Conservation (phyloP, 2,888 invertebrate species). For the Thera britannica region DNA sequence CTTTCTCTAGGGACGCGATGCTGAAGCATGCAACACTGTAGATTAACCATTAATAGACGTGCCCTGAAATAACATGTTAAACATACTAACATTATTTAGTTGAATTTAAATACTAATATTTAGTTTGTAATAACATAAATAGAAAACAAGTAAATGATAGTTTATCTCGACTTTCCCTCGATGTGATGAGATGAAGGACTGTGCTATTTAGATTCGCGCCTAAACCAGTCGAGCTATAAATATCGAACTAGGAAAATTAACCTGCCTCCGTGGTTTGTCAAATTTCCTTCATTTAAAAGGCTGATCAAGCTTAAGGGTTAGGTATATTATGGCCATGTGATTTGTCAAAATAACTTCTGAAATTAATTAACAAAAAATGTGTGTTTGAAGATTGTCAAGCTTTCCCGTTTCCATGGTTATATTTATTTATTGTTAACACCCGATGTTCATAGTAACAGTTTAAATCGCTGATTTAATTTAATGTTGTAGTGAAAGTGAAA, state of each 20-base stretch:
- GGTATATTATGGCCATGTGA: not conserved
- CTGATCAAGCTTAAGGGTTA: not conserved
- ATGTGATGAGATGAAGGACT: not conserved
- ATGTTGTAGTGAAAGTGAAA: constrained; percentile 20
- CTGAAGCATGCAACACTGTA: not conserved
- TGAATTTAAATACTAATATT: constrained; percentile 20
- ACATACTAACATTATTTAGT: constrained; percentile 25
- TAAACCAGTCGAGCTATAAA: constrained; percentile 3
- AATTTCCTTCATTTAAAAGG: not conserved
- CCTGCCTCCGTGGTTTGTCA: not conserved
- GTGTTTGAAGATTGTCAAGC: constrained; percentile 9
- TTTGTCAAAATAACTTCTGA: not conserved
- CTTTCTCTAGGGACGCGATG: not conserved
- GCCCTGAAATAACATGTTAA: constrained; percentile 18
- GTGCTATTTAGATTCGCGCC: not conserved
- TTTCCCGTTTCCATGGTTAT: constrained; percentile 3
- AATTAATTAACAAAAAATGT: not conserved
- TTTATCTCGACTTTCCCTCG: constrained; percentile 21
- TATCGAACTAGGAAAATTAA: not conserved
- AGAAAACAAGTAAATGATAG: constrained; percentile 4
- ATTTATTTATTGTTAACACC: constrained; percentile 14
- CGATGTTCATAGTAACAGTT: constrained; percentile 6
- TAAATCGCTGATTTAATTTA: constrained; percentile 5
- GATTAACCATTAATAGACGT: constrained; percentile 10
- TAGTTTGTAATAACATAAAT: constrained; percentile 24